Conservation (phyloP, 2,797 vertebrate species). For the Coregonus sp. region DNA sequence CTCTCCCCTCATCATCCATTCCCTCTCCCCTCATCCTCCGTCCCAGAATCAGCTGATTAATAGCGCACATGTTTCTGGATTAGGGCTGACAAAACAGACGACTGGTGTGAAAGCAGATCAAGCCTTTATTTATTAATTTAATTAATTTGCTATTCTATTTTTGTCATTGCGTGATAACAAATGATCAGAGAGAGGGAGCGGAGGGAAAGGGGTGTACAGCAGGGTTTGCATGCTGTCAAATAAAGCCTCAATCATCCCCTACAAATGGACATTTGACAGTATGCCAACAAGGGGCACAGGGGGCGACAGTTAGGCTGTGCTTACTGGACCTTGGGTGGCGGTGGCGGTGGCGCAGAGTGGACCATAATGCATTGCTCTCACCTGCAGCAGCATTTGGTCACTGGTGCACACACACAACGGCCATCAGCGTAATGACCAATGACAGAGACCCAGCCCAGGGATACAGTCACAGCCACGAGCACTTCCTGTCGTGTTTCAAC, state of each 20-base stretch:
- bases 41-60: background rate
- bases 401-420: background rate
- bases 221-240: background rate
- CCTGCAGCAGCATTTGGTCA: constrained; percentile 1
- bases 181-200: constrained; percentile 9
- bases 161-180: constrained; percentile 30
- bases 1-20: background rate
- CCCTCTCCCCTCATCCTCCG: background rate
- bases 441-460: constrained; percentile 62
- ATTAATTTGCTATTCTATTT: constrained; percentile 23
- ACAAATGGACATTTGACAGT: background rate
- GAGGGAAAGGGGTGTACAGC: background rate
- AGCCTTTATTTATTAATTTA: constrained; percentile 39
- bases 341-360: background rate
- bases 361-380: constrained; percentile 17
- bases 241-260: background rate
- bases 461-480: constrained; percentile 52
- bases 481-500: constrained; percentile 57
- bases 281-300: constrained; percentile 31
- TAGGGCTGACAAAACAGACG: background rate
- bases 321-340: background rate
- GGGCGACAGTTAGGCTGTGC: constrained; percentile 4
- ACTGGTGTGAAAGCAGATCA: constrained; percentile 41
- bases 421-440: constrained; percentile 69
- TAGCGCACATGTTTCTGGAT: background rate